Evolutionary conservation across 2,113 vertebrate species (phyloP).

Genomic region (Phaetusa simplex): DNA sequence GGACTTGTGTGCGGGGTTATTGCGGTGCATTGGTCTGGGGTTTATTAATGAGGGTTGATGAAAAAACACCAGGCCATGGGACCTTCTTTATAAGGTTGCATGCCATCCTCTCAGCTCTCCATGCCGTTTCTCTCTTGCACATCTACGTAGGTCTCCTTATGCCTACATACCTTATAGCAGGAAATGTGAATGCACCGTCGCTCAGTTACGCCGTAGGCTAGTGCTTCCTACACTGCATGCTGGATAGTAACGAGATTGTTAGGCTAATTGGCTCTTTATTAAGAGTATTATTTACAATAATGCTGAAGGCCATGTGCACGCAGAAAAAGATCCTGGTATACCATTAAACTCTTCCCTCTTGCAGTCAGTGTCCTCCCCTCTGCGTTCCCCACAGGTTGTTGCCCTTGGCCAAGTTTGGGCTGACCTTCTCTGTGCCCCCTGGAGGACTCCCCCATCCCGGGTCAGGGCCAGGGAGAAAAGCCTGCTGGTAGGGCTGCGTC

Average conservation of each 20-base stretch:
- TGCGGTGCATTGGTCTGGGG: rapidly evolving
- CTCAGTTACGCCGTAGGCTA: neutral
- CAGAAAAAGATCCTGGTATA: neutral
- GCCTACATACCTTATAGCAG: neutral
- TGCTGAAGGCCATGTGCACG: neutral
- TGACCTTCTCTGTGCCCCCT: neutral
- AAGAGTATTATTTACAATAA: conserved; percentile 52
- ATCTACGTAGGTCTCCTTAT: neutral
- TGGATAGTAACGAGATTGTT: conserved; percentile 25
- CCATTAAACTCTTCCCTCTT: neutral
- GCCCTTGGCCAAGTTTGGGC: neutral
- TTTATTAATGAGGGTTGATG: neutral
- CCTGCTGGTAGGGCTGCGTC: neutral
- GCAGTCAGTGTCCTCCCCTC: rapidly evolving
- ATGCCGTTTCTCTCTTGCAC: neutral
- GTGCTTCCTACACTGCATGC: neutral
- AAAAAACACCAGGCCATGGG: rapidly evolving
- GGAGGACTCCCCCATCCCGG: neutral
- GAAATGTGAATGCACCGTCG: neutral
- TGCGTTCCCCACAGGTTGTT: neutral
- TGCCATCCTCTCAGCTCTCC: neutral
- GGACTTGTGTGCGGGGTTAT: rapidly evolving
- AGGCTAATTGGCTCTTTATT: conserved; percentile 56
- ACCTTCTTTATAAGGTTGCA: neutral
- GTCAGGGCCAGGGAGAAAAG: neutral